A percentile compares a stretch with the other conserved stretches of the same genome.
Evolutionary conservation across 2,113 vertebrate genomes (phyloP).

Genomic region (Semnornis frantzii): DNA sequence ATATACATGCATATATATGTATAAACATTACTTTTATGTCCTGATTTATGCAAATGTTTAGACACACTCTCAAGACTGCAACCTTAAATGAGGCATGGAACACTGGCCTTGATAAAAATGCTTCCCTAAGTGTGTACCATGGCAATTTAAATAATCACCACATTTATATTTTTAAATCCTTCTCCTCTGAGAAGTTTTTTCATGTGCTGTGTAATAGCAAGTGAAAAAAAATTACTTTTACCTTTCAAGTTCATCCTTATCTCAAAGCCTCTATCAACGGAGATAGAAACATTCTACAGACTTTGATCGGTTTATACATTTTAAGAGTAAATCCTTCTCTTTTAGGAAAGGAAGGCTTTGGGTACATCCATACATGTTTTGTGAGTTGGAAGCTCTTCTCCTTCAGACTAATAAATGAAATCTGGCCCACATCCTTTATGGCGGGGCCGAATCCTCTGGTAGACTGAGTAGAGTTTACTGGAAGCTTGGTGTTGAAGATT

Average conservation of each 20-base stretch:
- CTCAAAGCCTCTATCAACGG: not conserved
- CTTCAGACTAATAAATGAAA: not conserved
- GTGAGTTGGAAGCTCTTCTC: not conserved
- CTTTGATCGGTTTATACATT: not conserved
- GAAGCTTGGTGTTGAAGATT: not conserved
- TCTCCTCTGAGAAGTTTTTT: not conserved
- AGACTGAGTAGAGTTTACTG: fast-evolving
- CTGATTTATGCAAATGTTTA: not conserved
- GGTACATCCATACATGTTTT: not conserved
- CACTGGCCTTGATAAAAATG: not conserved
- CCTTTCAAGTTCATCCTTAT: not conserved
- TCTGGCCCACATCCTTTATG: not conserved
- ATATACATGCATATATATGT: too few species aligned
- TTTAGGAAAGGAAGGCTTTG: not conserved
- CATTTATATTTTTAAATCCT: not conserved
- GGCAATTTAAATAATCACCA: not conserved
- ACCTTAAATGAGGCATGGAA: not conserved
- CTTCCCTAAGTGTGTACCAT: not conserved
- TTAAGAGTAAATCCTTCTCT: not conserved
- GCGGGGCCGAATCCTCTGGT: not conserved
- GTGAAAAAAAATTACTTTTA: not conserved
- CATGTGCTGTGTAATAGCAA: not conserved
- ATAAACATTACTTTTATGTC: not conserved
- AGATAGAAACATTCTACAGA: not conserved
- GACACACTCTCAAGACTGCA: not conserved